Conservation (phyloP, 1,140 invertebrate species). For the Anastrepha ludens region DNA sequence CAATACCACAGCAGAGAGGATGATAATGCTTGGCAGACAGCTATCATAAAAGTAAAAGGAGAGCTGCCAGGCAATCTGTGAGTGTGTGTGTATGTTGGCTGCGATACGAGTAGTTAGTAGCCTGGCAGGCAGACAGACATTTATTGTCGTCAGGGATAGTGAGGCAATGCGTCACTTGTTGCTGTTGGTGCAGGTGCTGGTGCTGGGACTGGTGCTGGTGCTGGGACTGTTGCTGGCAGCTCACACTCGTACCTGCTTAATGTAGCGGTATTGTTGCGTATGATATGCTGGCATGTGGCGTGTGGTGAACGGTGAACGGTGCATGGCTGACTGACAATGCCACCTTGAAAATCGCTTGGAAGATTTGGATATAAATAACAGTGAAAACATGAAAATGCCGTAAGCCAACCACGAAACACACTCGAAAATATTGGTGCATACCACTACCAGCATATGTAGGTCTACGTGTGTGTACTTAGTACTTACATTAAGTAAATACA, state of each 20-base stretch:
- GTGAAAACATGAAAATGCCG: neutral
- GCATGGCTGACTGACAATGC: conserved; percentile 1
- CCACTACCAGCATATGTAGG: neutral
- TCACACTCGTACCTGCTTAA: neutral
- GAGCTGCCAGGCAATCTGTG: neutral
- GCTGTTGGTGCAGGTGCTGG: neutral
- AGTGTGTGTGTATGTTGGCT: neutral
- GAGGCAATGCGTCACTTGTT: conserved; percentile 16
- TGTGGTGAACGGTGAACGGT: neutral
- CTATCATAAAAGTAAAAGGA: conserved; percentile 24
- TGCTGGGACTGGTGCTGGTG: neutral
- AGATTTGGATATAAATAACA: neutral
- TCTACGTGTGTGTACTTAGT: neutral
- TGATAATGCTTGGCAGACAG: conserved; percentile 28
- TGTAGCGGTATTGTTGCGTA: neutral
- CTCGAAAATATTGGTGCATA: neutral
- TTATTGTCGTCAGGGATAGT: neutral
- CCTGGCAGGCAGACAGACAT: conserved; percentile 16
- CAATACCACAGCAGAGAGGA: neutral
- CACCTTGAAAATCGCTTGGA: neutral
- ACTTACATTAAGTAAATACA: neutral
- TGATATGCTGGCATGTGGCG: neutral
- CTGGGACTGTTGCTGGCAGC: neutral
- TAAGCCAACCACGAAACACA: neutral
- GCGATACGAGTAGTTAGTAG: conserved; percentile 3